Evolutionary conservation across 2,888 invertebrate species (phyloP).

Genomic region (Girardia tigrina): DNA sequence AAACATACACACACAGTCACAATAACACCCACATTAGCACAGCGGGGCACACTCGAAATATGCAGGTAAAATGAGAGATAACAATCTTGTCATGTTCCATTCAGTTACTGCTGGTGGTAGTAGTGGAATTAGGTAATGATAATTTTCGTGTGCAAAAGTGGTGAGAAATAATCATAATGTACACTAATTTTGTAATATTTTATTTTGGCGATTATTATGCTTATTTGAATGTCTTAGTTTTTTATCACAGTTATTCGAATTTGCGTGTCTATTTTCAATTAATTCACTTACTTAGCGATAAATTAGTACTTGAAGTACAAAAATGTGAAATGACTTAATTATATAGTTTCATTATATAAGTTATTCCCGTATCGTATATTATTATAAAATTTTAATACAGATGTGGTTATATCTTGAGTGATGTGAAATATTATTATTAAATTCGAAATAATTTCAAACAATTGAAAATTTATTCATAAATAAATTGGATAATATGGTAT

Average conservation of each 20-base stretch:
- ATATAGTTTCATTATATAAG: too few relatives aligned
- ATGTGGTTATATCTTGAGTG: too few relatives aligned
- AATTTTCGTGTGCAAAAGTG: constrained; percentile 23
- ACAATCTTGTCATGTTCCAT: constrained; percentile 23
- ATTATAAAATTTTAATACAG: too few relatives aligned
- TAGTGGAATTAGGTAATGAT: background rate
- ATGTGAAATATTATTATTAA: too few relatives aligned
- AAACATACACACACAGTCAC: background rate
- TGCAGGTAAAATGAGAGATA: background rate
- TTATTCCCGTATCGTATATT: too few relatives aligned
- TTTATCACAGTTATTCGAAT: background rate
- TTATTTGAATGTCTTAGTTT: background rate
- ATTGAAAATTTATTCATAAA: too few relatives aligned
- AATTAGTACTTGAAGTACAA: too few relatives aligned
- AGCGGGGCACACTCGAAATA: constrained; percentile 16
- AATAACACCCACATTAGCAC: background rate
- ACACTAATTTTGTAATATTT: constrained; percentile 6
- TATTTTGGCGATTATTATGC: background rate
- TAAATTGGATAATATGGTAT: too few relatives aligned
- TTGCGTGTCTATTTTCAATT: constrained; percentile 18
- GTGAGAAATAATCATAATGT: constrained; percentile 13
- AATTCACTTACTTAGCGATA: too few relatives aligned
- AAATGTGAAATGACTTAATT: too few relatives aligned
- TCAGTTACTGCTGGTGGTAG: constrained; percentile 15
- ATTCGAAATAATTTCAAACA: too few relatives aligned